These are phyloP conservation scores for Caenorhabditis brenneri DNA, from an alignment of 1,140 invertebrate genomes.

Conservation along the genomic window DNA sequence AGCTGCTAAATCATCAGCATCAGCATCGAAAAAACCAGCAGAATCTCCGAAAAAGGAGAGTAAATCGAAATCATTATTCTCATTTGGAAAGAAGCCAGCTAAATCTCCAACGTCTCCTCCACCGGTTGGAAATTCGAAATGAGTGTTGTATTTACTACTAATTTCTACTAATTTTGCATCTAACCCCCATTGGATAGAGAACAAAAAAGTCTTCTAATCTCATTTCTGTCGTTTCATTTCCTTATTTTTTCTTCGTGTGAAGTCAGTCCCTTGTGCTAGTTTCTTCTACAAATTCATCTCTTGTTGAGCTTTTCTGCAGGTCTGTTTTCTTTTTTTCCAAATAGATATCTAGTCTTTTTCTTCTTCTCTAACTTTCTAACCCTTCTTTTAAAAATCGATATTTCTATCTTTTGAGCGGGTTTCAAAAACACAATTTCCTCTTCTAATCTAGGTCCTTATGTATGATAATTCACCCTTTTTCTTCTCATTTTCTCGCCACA, in stretches of 20 bases:
- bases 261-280: slow-evolving; percentile 4
- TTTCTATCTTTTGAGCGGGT: slow-evolving; percentile 25
- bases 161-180: not conserved
- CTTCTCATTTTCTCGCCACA: not conserved
- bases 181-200: no score
- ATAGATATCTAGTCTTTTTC: not conserved
- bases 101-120: slow-evolving; percentile 48
- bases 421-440: not conserved
- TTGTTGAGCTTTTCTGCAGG: slow-evolving; percentile 26
- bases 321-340: not conserved
- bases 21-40: slow-evolving; percentile 26
- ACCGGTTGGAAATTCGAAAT: slow-evolving; percentile 40
- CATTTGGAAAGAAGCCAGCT: slow-evolving; percentile 50
- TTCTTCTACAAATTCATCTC: not conserved
- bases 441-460: slow-evolving; percentile 1
- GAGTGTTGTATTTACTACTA: not conserved
- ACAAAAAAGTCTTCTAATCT: not conserved
- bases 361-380: not conserved
- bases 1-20: not conserved
- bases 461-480: not conserved
- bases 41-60: slow-evolving; percentile 53
- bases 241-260: not conserved
- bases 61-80: slow-evolving; percentile 51
- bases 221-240: not conserved
- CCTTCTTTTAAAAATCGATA: not conserved